Conservation (phyloP, 2,113 vertebrate species). For the Thymallus thymallus region DNA sequence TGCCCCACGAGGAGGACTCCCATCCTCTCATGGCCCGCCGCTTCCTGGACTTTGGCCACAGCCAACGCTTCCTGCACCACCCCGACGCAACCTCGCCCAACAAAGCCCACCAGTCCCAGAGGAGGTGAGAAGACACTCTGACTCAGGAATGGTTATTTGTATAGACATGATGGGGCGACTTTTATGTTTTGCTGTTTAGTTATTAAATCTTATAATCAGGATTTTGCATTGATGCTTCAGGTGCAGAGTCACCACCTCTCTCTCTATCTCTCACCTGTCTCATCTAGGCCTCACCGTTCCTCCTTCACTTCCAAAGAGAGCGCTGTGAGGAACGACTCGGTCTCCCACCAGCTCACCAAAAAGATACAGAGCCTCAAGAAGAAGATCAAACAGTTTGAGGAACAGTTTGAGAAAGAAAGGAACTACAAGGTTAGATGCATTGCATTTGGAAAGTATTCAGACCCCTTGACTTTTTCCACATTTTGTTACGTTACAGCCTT, state of each 20-base stretch:
- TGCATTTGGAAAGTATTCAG: too few relatives aligned
- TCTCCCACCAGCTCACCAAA: conserved; percentile 91
- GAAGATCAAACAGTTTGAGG: conserved; percentile 97
- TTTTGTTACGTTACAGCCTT: too few relatives aligned
- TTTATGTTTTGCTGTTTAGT: neutral
- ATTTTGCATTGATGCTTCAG: too few relatives aligned
- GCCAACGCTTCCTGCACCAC: conserved; percentile 91
- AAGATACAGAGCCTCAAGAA: conserved; percentile 91
- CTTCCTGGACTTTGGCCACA: conserved; percentile 92
- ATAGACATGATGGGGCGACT: neutral
- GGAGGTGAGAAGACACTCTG: conserved; percentile 72
- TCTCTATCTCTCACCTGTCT: neutral
- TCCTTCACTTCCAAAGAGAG: conserved; percentile 91
- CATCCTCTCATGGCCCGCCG: conserved; percentile 85
- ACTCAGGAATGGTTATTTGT: too few relatives aligned
- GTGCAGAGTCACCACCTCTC: neutral
- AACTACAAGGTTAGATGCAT: conserved; percentile 82
- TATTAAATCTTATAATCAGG: neutral
- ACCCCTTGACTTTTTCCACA: too few relatives aligned
- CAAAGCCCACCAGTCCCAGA: conserved; percentile 84
- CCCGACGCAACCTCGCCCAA: conserved; percentile 81
- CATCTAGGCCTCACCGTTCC: conserved; percentile 84
- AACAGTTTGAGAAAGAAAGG: conserved; percentile 95
- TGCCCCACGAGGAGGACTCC: conserved; percentile 84
- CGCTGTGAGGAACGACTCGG: conserved; percentile 82